Conservation (phyloP, 2,888 invertebrate genomes). For the Tanytarsus gracilentus region DNA sequence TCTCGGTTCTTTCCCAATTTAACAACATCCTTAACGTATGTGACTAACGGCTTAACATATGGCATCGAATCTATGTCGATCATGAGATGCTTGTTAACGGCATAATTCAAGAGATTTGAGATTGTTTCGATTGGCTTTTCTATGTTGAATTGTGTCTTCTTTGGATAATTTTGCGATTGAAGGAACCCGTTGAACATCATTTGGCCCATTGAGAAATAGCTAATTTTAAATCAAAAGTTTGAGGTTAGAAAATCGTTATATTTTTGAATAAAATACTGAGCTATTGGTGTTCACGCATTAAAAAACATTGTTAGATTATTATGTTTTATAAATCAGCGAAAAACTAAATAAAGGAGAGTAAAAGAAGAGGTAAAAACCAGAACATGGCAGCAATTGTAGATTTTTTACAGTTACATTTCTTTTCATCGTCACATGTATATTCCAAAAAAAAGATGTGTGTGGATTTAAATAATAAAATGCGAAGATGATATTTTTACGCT, state of each 20-base stretch:
- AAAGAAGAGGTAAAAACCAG: slow-evolving; percentile 8
- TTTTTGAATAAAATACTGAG: not conserved
- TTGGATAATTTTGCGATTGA: slow-evolving; percentile 65
- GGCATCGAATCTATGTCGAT: slow-evolving; percentile 61
- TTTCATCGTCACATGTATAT: slow-evolving; percentile 1
- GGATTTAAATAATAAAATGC: not conserved
- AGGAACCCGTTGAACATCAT: slow-evolving; percentile 66
- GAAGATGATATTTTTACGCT: not conserved
- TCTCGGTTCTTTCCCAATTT: slow-evolving; percentile 62
- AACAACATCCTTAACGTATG: slow-evolving; percentile 62
- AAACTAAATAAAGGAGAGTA: not conserved
- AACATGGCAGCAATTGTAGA: slow-evolving; percentile 9
- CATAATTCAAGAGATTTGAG: slow-evolving; percentile 57
- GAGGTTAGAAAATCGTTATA: slow-evolving; percentile 2
- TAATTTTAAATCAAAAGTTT: slow-evolving; percentile 36
- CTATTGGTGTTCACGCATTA: too few species aligned
- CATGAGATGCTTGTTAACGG: slow-evolving; percentile 59
- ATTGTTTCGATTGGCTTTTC: slow-evolving; percentile 61
- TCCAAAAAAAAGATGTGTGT: not conserved
- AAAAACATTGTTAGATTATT: too few species aligned
- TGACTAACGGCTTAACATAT: slow-evolving; percentile 67
- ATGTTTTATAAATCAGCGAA: not conserved
- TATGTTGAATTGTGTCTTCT: slow-evolving; percentile 58
- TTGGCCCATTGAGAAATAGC: slow-evolving; percentile 59
- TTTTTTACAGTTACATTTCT: slow-evolving; percentile 20